Conservation (phyloP, 2,888 invertebrate genomes). For the Chorisops tibialis region DNA sequence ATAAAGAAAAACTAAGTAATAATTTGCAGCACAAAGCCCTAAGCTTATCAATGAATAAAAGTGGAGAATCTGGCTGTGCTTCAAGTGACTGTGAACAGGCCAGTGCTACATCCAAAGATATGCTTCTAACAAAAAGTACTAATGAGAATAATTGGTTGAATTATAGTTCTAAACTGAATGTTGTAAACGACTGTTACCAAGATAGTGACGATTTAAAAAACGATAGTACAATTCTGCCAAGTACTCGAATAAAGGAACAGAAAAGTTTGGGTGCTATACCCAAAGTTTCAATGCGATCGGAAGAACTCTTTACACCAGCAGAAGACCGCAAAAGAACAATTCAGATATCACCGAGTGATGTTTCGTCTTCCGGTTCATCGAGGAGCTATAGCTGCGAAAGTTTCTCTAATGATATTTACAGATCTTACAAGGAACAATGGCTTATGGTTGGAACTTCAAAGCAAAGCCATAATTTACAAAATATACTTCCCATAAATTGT, state of each 20-base stretch:
- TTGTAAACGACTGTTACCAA: neutral
- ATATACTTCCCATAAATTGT: slow-evolving; percentile 43
- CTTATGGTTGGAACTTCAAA: slow-evolving; percentile 1
- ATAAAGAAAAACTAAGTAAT: neutral
- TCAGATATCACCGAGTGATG: slow-evolving; percentile 44
- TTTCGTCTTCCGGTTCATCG: slow-evolving; percentile 60
- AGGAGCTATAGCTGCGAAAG: slow-evolving; percentile 58
- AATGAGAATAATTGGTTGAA: slow-evolving; percentile 36
- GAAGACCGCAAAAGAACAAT: slow-evolving; percentile 47
- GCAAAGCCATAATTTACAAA: slow-evolving; percentile 47
- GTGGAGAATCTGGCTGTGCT: slow-evolving; percentile 54
- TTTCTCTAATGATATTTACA: slow-evolving; percentile 49
- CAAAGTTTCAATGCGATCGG: slow-evolving; percentile 35
- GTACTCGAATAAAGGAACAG: slow-evolving; percentile 25
- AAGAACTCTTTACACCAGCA: slow-evolving; percentile 39
- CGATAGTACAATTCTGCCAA: neutral
- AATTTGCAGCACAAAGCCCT: slow-evolving; percentile 20
- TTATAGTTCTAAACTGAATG: neutral
- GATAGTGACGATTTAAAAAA: neutral
- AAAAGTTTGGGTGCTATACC: slow-evolving; percentile 38
- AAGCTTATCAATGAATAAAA: slow-evolving; percentile 42
- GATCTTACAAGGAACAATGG: slow-evolving; percentile 45
- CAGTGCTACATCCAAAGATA: slow-evolving; percentile 70
- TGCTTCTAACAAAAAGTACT: slow-evolving; percentile 58
- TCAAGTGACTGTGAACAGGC: slow-evolving; percentile 58